Evolutionary conservation across 2,888 invertebrate species (phyloP).

Genomic region (Conus canariensis): DNA sequence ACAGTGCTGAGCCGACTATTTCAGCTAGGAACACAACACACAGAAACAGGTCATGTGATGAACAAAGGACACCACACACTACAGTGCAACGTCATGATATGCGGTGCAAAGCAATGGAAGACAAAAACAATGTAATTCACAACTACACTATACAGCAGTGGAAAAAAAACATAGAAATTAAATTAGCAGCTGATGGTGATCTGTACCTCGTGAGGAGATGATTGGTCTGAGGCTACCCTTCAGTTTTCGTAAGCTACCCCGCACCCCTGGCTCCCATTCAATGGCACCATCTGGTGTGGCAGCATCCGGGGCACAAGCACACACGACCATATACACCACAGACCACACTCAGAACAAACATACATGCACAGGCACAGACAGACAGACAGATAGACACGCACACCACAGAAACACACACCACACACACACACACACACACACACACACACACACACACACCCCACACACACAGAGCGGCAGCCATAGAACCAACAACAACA

Average conservation of each 20-base stretch:
- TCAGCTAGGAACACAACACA: too few relatives aligned
- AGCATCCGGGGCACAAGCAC: neutral
- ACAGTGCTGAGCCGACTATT: too few relatives aligned
- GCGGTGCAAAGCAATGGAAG: neutral
- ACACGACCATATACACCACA: neutral
- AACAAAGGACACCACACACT: neutral
- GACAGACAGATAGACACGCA: neutral
- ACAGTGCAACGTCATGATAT: neutral
- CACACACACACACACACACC: neutral
- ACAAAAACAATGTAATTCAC: neutral
- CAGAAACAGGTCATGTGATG: too few relatives aligned
- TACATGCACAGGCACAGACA: neutral
- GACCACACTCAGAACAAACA: neutral
- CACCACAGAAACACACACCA: neutral
- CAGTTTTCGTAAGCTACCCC: slow-evolving; percentile 66
- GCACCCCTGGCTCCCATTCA: slow-evolving; percentile 69
- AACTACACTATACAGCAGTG: neutral
- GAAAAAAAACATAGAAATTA: neutral
- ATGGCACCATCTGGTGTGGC: slow-evolving; percentile 59
- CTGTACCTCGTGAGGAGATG: slow-evolving; percentile 45
- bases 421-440: neutral
- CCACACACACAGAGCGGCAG: neutral
- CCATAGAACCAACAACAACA: neutral
- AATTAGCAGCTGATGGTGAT: neutral
- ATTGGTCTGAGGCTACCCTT: slow-evolving; percentile 51